Evolutionary conservation across 2,797 vertebrate species (phyloP).

Genomic region (Tympanoctomys barrerae): DNA sequence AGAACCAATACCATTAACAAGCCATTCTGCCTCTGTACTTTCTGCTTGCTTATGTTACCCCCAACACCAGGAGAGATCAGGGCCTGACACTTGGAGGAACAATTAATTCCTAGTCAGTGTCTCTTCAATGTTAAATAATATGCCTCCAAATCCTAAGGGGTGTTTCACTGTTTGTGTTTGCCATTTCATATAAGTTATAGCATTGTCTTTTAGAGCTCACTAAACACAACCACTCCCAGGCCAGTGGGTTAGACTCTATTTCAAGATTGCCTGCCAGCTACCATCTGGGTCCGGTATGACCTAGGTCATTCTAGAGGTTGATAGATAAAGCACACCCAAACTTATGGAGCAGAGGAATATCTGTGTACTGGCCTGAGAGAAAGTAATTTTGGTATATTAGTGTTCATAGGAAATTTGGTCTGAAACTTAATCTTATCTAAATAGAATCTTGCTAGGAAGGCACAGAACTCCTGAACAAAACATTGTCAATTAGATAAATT

Average conservation of each 20-base stretch:
- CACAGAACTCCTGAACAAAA: background rate
- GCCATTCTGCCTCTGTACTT: too few relatives aligned
- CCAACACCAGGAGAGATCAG: background rate
- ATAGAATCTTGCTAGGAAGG: background rate
- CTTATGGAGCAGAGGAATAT: background rate
- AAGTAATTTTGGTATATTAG: constrained; percentile 35
- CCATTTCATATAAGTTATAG: background rate
- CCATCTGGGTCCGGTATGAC: background rate
- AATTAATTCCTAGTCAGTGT: background rate
- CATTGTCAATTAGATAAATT: background rate
- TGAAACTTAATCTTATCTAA: constrained; percentile 37
- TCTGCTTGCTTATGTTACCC: too few relatives aligned
- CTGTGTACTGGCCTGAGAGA: background rate
- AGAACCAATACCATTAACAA: too few relatives aligned
- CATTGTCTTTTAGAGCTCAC: background rate
- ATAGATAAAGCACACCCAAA: background rate
- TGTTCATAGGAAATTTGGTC: background rate
- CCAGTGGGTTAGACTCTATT: background rate
- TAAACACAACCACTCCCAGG: constrained; percentile 5
- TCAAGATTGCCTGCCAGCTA: constrained; percentile 10
- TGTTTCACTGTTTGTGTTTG: background rate
- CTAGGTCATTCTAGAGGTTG: background rate
- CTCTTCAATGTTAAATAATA: background rate
- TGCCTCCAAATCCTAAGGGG: background rate
- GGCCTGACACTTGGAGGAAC: background rate